phyloP scores from a whole-genome alignment of 1,140 invertebrate genomes.

The Meloidogyne floridensis region DNA sequence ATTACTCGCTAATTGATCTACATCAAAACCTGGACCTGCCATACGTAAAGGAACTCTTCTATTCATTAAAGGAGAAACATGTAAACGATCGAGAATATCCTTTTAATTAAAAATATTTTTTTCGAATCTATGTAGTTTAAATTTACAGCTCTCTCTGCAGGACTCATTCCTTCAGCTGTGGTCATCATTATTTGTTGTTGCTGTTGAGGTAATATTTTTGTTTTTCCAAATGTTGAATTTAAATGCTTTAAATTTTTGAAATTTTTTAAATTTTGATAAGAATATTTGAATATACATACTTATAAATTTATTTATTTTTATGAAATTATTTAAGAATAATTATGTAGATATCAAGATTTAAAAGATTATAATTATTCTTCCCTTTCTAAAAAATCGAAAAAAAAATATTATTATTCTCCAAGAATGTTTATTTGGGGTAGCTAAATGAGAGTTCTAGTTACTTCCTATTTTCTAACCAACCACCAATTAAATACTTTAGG shows the following conservation, averaged over 20 bases:
- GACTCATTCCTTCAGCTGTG: constrained; percentile 17
- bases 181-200: constrained; percentile 3
- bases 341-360: no score
- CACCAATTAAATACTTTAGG: no score
- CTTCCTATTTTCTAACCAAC: no score
- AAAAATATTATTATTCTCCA: no score
- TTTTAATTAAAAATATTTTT: background rate
- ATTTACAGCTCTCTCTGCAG: constrained; percentile 26
- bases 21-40: constrained; percentile 64
- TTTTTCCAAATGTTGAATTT: background rate
- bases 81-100: constrained; percentile 57
- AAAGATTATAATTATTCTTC: no score
- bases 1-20: constrained; percentile 46
- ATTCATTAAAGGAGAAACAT: constrained; percentile 61
- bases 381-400: no score
- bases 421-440: no score
- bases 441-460: no score
- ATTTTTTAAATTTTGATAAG: background rate
- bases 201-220: background rate
- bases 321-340: no score
- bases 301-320: no score
- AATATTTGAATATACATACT: no score
- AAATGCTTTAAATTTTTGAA: constrained; percentile 11
- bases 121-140: background rate
- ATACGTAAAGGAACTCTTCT: constrained; percentile 59